Evolutionary conservation across 2,888 invertebrate genomes (phyloP).

Genomic region (Stratiomys singularior): DNA sequence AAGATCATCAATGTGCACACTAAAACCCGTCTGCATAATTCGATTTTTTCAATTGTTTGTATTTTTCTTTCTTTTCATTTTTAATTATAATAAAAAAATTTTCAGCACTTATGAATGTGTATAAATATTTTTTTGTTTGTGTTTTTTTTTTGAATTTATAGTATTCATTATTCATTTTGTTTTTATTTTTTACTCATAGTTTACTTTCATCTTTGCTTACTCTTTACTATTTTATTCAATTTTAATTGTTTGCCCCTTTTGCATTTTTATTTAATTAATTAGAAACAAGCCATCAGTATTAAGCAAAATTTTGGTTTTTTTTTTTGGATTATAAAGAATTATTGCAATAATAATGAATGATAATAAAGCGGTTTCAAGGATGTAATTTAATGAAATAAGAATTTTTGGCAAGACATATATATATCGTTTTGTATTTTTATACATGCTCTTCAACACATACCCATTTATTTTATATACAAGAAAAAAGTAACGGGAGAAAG

Average conservation of each 20-base stretch:
- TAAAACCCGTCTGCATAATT: no score
- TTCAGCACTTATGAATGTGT: constrained; percentile 55
- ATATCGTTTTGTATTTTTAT: no score
- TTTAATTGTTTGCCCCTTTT: not conserved
- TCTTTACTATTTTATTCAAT: constrained; percentile 41
- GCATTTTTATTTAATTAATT: constrained; percentile 46
- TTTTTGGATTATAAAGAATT: no score
- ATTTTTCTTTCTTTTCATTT: constrained; percentile 25
- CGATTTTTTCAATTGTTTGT: not conserved
- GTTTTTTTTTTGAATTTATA: constrained; percentile 49
- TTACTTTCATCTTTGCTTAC: no score
- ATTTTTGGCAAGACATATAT: no score
- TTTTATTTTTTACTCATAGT: constrained; percentile 38
- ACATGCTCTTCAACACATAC: no score
- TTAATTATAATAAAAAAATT: constrained; percentile 54
- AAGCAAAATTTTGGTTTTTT: not conserved
- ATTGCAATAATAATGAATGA: no score
- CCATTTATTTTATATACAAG: no score
- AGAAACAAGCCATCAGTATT: constrained; percentile 55
- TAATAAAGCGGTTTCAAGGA: no score
- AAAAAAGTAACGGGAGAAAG: no score
- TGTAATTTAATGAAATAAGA: no score
- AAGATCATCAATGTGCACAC: no score
- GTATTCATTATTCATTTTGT: constrained; percentile 36
- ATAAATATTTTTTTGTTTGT: constrained; percentile 56